Evolutionary conservation across 2,888 invertebrate genomes (phyloP), one percentile per base, ranked within the genome.

Genomic region (Lysandra coridon): DNA sequence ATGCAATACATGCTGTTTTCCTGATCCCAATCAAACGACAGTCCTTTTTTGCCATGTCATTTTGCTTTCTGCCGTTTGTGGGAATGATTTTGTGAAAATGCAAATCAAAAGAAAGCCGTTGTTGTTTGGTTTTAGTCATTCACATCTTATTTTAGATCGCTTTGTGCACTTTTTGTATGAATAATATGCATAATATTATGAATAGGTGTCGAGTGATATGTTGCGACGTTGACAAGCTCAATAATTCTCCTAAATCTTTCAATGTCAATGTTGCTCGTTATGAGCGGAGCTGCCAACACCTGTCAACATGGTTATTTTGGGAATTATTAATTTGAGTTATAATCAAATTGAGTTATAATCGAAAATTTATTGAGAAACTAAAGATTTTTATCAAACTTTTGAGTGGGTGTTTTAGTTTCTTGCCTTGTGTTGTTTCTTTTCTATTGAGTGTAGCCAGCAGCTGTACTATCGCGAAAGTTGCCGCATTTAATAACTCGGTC

Each of bases 201-300:
- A 49, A 75, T 44, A 23, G 64, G 44, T 49, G 17, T 30, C 64
- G 69, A 44, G 49, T 33, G 44, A 69, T 14, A 53, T 73, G 6
- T 78, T 33, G 69, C 37, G 57, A 23, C 40, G 73, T 73, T 78
- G 73, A 57, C 78, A 73, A 57, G 53, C 40, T 78, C 14, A 17
- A 33, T 60, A n/a, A n/a, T n/a, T 78, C 57, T 73, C 57, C 53
- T 78, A 69, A 78, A 73, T 78, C 73, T 78, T 57, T 79, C 80
- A 78, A 60, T 53, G 80, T 78, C 79, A 78, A 78, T 82, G 81
- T 79, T 40, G 57, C 60, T 14, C 53, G 75, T 79, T 75, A 74
- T 79, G 80, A 60, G 78, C 64, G 74, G 60, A 33, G 64, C 78
- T 79, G 81, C 79, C 80, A 82, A 78, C 79, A 78, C 79, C 79